Conservation (phyloP, 2,113 vertebrate species). For the Alaudala cheleensis region DNA sequence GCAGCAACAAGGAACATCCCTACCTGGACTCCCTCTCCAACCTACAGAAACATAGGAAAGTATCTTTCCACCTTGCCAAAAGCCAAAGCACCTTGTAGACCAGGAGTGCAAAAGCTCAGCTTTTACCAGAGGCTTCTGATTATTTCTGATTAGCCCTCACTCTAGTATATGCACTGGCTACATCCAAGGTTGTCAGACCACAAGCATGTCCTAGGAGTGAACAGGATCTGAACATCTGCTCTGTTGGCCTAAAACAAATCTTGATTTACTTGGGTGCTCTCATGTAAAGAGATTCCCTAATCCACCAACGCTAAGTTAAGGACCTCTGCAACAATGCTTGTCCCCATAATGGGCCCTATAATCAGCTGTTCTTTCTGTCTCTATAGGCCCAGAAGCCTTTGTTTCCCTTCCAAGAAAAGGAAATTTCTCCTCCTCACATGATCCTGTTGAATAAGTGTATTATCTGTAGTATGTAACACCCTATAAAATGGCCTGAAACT, state of each 20-base stretch:
- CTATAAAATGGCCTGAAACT: background rate
- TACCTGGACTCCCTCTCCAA: background rate
- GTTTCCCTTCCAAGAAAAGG: background rate
- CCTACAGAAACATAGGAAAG: background rate
- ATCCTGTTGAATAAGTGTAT: background rate
- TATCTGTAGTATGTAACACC: background rate
- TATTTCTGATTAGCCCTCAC: background rate
- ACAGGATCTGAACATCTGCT: background rate
- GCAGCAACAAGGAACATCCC: background rate
- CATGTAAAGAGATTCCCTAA: background rate
- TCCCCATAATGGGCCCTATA: background rate
- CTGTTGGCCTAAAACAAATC: background rate
- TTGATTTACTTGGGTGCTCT: background rate
- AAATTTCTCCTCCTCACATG: background rate
- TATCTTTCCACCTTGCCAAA: background rate
- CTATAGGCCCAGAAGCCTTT: background rate
- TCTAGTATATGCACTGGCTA: background rate
- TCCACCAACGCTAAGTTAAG: background rate
- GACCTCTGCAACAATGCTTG: background rate
- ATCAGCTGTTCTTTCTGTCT: background rate
- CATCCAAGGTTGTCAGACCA: background rate
- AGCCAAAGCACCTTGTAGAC: background rate
- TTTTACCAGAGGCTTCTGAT: background rate
- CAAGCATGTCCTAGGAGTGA: background rate
- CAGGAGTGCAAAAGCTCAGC: background rate